These are phyloP conservation scores for Lagopus muta DNA, from an alignment of 2,113 vertebrate species.

Conservation along the genomic window DNA sequence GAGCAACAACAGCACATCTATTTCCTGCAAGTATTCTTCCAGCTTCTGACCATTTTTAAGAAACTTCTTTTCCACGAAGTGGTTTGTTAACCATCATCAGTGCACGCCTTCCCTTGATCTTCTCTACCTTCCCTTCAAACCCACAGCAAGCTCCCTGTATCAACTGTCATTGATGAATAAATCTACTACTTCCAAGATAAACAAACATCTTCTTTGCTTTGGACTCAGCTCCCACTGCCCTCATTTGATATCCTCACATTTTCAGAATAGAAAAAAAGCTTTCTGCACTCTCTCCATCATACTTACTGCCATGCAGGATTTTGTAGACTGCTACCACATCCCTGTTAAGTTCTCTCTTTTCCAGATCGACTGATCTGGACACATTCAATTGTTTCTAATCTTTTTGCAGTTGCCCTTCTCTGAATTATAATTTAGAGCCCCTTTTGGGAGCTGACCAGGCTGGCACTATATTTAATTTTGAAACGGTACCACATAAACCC, in stretches of 20 bases:
- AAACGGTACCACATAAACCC: neutral
- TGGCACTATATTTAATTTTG: neutral
- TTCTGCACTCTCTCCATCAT: neutral
- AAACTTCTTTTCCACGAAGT: neutral
- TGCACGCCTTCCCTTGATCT: neutral
- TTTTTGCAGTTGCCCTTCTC: neutral
- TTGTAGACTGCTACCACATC: neutral
- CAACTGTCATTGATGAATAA: neutral
- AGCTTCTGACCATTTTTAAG: neutral
- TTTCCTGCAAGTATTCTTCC: neutral
- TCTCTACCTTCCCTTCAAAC: neutral
- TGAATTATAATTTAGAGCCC: neutral
- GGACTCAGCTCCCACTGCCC: neutral
- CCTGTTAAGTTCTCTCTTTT: neutral
- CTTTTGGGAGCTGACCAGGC: neutral
- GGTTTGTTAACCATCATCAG: neutral
- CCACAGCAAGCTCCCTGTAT: neutral
- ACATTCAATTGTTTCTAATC: neutral
- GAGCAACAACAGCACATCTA: neutral
- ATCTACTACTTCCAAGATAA: neutral
- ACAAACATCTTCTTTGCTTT: neutral
- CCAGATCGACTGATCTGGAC: neutral
- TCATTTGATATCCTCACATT: neutral
- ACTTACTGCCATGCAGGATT: neutral
- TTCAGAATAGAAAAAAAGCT: neutral